phyloP scores from a whole-genome alignment of 2,797 vertebrate species.

The Thripadectes ignobilis region DNA sequence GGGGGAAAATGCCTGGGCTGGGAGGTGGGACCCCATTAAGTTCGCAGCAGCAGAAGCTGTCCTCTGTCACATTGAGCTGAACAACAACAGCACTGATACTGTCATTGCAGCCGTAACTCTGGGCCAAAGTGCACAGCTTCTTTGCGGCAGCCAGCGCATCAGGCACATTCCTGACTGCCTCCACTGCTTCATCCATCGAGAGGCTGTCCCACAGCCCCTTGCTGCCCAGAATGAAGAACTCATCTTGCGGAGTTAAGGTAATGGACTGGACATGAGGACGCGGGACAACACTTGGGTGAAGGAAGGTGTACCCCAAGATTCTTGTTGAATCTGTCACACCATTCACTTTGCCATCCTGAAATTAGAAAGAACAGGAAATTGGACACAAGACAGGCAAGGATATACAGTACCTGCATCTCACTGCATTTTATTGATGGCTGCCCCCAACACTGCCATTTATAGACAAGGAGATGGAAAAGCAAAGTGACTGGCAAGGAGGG shows the following conservation, averaged over 20 bases:
- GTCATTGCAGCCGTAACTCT: conserved; percentile 94
- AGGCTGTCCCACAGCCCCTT: conserved; percentile 93
- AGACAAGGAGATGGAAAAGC: not conserved
- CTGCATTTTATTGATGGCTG: not conserved
- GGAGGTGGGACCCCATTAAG: conserved; percentile 80
- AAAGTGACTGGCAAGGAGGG: not conserved
- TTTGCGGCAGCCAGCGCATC: conserved; percentile 93
- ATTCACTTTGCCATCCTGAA: conserved; percentile 97
- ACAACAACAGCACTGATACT: conserved; percentile 95
- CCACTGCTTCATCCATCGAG: conserved; percentile 88
- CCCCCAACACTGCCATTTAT: not conserved
- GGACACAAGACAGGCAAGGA: not conserved
- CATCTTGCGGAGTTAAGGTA: conserved; percentile 90
- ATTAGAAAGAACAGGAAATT: not conserved
- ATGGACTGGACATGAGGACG: conserved; percentile 92
- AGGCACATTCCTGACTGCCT: conserved; percentile 89
- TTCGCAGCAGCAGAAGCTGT: conserved; percentile 96
- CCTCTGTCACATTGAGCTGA: conserved; percentile 93
- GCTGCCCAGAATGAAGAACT: conserved; percentile 97
- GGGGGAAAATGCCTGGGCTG: conserved; percentile 86
- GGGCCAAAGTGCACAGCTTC: conserved; percentile 95
- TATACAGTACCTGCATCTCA: not conserved
- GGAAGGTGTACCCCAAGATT: conserved; percentile 97
- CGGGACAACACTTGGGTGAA: conserved; percentile 94
- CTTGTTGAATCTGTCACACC: conserved; percentile 96